A percentile compares a stretch with the other conserved stretches of the same genome.
phyloP scores from a whole-genome alignment of 2,797 vertebrate genomes.

The Gobionotothen gibberifrons region DNA sequence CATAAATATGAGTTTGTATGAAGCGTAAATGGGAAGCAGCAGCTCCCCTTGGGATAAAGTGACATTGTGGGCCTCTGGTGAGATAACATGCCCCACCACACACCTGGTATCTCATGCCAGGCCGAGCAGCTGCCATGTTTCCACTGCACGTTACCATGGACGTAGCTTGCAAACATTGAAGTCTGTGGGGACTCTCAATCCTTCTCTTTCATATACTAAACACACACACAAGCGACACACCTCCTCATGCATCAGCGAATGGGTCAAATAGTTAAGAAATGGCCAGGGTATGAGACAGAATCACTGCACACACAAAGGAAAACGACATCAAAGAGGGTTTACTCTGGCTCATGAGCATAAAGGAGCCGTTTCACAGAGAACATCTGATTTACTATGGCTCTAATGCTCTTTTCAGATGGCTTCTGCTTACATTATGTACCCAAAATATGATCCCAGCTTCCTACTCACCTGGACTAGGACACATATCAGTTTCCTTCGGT shows the following conservation, averaged over 20 bases:
- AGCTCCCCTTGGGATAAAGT: slow-evolving; percentile 41
- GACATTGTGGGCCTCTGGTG: slow-evolving; percentile 42
- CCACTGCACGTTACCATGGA: slow-evolving; percentile 75
- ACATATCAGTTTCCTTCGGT: background rate
- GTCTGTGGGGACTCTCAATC: slow-evolving; percentile 59
- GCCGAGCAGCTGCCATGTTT: slow-evolving; percentile 66
- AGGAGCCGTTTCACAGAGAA: background rate
- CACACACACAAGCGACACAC: slow-evolving; percentile 41
- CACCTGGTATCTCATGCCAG: slow-evolving; percentile 62
- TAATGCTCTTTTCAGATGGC: slow-evolving; percentile 26
- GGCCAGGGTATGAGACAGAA: background rate
- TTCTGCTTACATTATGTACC: slow-evolving; percentile 17
- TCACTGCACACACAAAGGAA: slow-evolving; percentile 9
- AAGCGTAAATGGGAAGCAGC: slow-evolving; percentile 1
- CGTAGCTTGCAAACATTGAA: slow-evolving; percentile 68
- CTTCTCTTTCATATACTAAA: background rate
- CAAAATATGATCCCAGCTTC: background rate
- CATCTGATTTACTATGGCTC: slow-evolving; percentile 17
- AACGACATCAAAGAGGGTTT: slow-evolving; percentile 28
- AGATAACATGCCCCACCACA: slow-evolving; percentile 66
- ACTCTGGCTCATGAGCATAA: slow-evolving; percentile 9
- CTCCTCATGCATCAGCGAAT: slow-evolving; percentile 26
- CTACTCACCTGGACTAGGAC: background rate
- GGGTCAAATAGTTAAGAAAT: slow-evolving; percentile 37
- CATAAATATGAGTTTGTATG: slow-evolving; percentile 32